Evolutionary conservation across 1,140 invertebrate genomes (phyloP), one percentile per base, ranked within the genome.

Genomic region (Polypedilum vanderplanki): DNA sequence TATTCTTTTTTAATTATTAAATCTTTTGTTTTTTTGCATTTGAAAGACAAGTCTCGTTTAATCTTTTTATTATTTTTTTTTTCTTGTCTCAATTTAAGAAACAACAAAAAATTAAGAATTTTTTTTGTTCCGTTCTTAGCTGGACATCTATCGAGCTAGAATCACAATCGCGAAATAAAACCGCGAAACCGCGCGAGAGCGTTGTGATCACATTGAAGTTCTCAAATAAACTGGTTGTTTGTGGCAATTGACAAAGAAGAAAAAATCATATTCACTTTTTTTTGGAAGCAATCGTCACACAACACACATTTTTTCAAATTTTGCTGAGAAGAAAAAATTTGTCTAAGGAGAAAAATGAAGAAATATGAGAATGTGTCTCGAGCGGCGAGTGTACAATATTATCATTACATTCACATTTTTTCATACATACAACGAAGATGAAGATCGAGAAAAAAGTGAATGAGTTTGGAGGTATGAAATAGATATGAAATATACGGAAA

Each of bases 201-300:
- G 46, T 57, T 57, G 46, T 57, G 46, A 57, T 57, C 46, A 57
- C 46, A 57, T 57, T 57, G 46, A 57, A 3, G 46, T 57, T 57
- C n/a, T 57, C 46, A 57, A 57, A 57, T n/a, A 57, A 57, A 57
- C 46, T 57, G 46, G 46, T 57, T 57, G 46, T 57, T 5, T 33
- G 24, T 57, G 46, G 46, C 12, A n/a, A 57, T 33, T 57, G 46
- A 15, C 12, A 57, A 57, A 57, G 12, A 57, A 57, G 46, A 57
- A 57, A 57, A 57, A 57, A 57, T n/a, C 12, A 15, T 33, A 33
- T 33, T 33, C 24, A 33, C 24, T 9, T 46, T 57, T 57, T 57
- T 57, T 57, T 57, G 46, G 46, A 57, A 57, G 46, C 46, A 57
- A 57, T 57, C 46, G n/a, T 57, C 46, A 57, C 46, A 57, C 12